Base-by-base conservation (phyloP, 2,888 invertebrate species). In the Plagodis pulveraria region DNA sequence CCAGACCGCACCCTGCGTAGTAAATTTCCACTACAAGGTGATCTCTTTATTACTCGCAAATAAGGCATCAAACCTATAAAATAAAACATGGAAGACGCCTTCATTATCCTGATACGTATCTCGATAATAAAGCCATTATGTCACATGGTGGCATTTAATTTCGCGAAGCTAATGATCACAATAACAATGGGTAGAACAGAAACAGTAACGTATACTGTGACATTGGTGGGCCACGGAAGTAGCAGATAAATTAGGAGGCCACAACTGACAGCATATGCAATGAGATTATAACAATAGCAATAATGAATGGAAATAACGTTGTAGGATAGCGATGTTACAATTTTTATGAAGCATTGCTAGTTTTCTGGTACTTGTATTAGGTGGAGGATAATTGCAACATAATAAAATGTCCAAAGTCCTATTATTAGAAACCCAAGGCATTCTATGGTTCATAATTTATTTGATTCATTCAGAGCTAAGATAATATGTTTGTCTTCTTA, bases 181-280 rank as follows among this genome's bases (percentile, higher is more conserved):
- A 74, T 74, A 73, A 82, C 84, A 83, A 86, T 80, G 76, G 80
- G 60, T 66, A 66, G 56, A 44, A 11, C 65, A 66, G 56, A 44
- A 11, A 66, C 62, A 65, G 42, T 62, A 58, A 54, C 50, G 55
- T 62, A 56, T 48, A 54, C 68, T 66, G 50, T 64, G 60, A 50
- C 48, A 52, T 57, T 57, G 36, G 62, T 60, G 62, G 71, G 69
- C 74, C 72, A 68, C 76, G 78, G 77, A 82, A 73, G 80, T 72
- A 59, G 63, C 71, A 63, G 69, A 79, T 83, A 77, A 84, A 82
- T 84, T 81, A 81, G 75, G 77, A 73, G 75, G 71, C 74, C 75
- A 72, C 74, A 75, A 72, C 67, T 63, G 65, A 64, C 71, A 67
- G 77, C 76, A 83, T 83, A 77, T 71, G 65, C 64, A 83, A 81